These are phyloP conservation scores for Apostichopus leukothele DNA, from an alignment of 53 echinoderm and acorn worm species.

Conservation along the genomic window DNA sequence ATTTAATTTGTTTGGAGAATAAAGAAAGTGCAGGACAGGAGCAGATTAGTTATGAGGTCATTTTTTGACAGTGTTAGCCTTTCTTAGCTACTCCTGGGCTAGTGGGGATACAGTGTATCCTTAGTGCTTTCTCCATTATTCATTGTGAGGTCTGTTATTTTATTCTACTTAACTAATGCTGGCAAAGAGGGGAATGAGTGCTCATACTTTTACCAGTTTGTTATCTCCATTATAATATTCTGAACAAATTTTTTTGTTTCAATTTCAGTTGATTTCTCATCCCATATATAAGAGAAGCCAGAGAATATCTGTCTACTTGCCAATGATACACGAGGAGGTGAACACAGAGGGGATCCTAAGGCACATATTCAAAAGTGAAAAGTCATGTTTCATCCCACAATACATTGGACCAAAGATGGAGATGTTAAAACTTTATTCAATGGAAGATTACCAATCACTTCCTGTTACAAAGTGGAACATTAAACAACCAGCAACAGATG, in stretches of 20 bases:
- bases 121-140: too few relatives aligned
- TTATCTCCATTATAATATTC: too few relatives aligned
- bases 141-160: too few relatives aligned
- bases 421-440: conserved; percentile 83
- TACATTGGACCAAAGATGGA: conserved; percentile 98
- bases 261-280: conserved; percentile 68
- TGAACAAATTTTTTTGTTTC: not conserved
- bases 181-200: too few relatives aligned
- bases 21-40: too few relatives aligned
- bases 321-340: conserved; percentile 81
- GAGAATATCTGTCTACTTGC: conserved; percentile 80
- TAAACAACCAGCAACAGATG: conserved; percentile 90
- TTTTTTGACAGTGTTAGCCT: too few relatives aligned
- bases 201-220: too few relatives aligned
- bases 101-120: not conserved
- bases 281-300: conserved; percentile 81
- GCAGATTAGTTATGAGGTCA: too few relatives aligned
- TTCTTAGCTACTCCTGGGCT: not conserved
- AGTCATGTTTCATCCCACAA: conserved; percentile 85
- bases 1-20: too few relatives aligned
- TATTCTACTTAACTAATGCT: too few relatives aligned
- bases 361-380: conserved; percentile 80
- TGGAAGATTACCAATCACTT: conserved; percentile 84
- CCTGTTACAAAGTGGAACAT: conserved; percentile 98
- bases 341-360: conserved; percentile 72